A percentile compares a stretch with the other conserved stretches of the same genome.
Evolutionary conservation across 2,113 vertebrate genomes (phyloP).

Genomic region (Ciconia boyciana): DNA sequence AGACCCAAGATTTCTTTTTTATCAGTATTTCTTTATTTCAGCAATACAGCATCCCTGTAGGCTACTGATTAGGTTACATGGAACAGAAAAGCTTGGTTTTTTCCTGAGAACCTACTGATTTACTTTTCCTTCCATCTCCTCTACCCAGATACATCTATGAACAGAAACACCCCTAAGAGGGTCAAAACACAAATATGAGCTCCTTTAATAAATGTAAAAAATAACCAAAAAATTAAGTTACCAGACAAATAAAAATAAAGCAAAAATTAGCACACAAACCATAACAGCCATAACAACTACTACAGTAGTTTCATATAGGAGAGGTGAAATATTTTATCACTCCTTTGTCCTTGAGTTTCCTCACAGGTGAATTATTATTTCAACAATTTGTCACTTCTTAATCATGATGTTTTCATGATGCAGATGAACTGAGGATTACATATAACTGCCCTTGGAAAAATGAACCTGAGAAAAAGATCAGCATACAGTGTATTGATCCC

Average conservation of each 20-base stretch:
- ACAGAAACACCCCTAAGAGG: neutral
- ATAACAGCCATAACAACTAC: neutral
- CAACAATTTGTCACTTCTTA: neutral
- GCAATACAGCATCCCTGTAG: neutral
- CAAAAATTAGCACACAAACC: neutral
- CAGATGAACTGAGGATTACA: conserved; percentile 1
- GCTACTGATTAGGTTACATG: neutral
- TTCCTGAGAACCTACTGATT: neutral
- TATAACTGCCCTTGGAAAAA: neutral
- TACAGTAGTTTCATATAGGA: neutral
- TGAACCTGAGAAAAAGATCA: conserved; percentile 19
- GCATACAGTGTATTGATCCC: neutral
- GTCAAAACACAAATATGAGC: neutral
- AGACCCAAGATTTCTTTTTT: fast-evolving
- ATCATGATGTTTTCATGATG: neutral
- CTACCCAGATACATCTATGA: neutral
- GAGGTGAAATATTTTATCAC: neutral
- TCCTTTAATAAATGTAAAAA: neutral
- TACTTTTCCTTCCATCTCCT: neutral
- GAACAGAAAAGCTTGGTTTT: neutral
- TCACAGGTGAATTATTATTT: neutral
- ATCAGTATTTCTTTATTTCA: neutral
- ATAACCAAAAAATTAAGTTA: neutral
- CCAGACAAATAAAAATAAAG: neutral
- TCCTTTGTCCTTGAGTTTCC: neutral